phyloP scores from a whole-genome alignment of 1,140 invertebrate genomes.

The Drosophila insularis region DNA sequence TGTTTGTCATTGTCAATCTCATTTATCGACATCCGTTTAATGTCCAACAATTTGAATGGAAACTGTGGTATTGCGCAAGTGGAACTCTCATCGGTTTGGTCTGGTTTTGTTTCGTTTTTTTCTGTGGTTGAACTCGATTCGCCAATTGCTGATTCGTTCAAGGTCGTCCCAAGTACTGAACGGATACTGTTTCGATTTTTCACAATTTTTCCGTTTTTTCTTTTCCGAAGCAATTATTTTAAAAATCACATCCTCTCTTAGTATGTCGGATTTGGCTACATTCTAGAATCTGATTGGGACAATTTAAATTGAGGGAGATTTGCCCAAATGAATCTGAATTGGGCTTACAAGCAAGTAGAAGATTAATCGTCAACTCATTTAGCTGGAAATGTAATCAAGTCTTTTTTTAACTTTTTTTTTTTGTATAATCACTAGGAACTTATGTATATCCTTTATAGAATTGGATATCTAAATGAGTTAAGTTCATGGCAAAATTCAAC shows the following conservation, averaged over 20 bases:
- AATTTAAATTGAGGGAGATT: constrained; percentile 9
- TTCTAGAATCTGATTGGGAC: neutral
- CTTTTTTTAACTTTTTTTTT: no score
- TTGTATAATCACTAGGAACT: no score
- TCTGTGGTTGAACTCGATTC: constrained; percentile 9
- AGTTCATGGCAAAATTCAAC: no score
- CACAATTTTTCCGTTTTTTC: constrained; percentile 3
- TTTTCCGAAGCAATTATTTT: neutral
- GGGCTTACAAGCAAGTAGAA: neutral
- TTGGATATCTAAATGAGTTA: no score
- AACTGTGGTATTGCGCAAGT: constrained; percentile 36
- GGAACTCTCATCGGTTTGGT: constrained; percentile 23
- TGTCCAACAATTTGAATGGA: constrained; percentile 68
- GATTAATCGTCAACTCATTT: neutral
- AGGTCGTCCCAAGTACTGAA: constrained; percentile 42
- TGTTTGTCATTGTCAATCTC: constrained; percentile 80
- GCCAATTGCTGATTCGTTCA: constrained; percentile 40
- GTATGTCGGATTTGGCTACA: neutral
- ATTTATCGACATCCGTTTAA: constrained; percentile 78
- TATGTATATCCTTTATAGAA: no score
- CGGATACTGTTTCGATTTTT: constrained; percentile 10
- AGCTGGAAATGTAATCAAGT: no score
- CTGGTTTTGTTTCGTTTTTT: neutral
- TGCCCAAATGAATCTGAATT: neutral
- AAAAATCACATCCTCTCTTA: constrained; percentile 5